Evolutionary conservation across 2,797 vertebrate species (phyloP).

Genomic region (Scolopax rusticola): DNA sequence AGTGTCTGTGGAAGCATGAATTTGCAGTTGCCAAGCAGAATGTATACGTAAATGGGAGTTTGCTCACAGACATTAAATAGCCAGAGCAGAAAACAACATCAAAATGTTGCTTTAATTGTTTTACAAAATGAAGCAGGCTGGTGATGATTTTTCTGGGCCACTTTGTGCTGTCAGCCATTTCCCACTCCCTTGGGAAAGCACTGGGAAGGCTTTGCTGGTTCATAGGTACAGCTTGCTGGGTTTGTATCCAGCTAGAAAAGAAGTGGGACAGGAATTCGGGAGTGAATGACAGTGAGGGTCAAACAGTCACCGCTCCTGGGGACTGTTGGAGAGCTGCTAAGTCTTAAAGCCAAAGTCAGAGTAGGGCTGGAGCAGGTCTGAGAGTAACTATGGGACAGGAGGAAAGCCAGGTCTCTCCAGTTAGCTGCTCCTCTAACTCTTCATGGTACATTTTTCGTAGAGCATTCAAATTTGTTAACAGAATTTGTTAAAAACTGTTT

Average conservation of each 20-base stretch:
- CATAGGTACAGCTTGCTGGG: background rate
- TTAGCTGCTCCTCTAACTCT: background rate
- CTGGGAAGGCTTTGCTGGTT: background rate
- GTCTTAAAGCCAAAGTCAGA: background rate
- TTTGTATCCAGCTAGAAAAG: background rate
- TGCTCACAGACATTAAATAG: background rate
- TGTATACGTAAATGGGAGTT: accelerated
- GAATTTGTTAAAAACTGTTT: background rate
- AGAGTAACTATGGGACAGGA: background rate
- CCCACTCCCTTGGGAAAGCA: background rate
- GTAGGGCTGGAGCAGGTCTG: background rate
- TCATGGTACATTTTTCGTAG: background rate
- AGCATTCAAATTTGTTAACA: background rate
- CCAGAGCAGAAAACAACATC: background rate
- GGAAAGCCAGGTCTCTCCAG: background rate
- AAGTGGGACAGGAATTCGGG: background rate
- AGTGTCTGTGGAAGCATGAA: accelerated
- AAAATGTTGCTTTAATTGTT: background rate
- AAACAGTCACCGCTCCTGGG: background rate
- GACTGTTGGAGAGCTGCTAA: background rate
- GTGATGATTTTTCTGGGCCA: background rate
- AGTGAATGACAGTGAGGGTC: background rate
- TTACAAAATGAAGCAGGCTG: background rate
- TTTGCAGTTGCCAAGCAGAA: background rate
- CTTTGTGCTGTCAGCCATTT: background rate